Evolutionary conservation across 2,888 invertebrate genomes (phyloP).

Genomic region (Leptopilina syphax): DNA sequence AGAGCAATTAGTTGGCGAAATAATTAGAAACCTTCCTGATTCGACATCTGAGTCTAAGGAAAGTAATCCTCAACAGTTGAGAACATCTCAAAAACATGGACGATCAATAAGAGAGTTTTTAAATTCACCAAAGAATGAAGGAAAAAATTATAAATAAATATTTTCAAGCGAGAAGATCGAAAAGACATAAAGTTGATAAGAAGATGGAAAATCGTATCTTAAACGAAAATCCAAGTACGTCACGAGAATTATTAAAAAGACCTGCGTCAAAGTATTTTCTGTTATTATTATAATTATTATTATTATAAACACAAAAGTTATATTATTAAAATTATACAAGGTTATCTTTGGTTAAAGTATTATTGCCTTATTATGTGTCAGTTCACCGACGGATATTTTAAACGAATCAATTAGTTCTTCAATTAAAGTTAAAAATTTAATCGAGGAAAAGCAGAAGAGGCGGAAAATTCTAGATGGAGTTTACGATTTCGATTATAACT

Average conservation of each 20-base stretch:
- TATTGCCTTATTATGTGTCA: background rate
- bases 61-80: slow-evolving; percentile 9
- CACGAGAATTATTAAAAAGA: background rate
- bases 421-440: too few relatives aligned
- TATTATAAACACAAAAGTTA: too few relatives aligned
- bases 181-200: background rate
- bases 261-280: background rate
- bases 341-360: background rate
- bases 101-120: slow-evolving; percentile 4
- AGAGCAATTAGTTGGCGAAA: slow-evolving; percentile 5
- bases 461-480: background rate
- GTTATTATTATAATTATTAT: too few relatives aligned
- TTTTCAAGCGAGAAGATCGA: background rate
- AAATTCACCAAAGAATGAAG: slow-evolving; percentile 14
- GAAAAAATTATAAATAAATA: background rate
- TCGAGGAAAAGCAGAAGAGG: too few relatives aligned
- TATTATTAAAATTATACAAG: too few relatives aligned
- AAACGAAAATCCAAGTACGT: background rate
- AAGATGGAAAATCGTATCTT: background rate
- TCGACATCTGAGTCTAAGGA: slow-evolving; percentile 5
- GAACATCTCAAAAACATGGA: background rate
- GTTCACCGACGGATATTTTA: background rate
- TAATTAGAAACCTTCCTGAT: slow-evolving; percentile 2
- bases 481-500: background rate
- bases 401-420: too few relatives aligned